Base-by-base conservation (phyloP, 2,797 vertebrate genomes). In the Coendou prehensilis region DNA sequence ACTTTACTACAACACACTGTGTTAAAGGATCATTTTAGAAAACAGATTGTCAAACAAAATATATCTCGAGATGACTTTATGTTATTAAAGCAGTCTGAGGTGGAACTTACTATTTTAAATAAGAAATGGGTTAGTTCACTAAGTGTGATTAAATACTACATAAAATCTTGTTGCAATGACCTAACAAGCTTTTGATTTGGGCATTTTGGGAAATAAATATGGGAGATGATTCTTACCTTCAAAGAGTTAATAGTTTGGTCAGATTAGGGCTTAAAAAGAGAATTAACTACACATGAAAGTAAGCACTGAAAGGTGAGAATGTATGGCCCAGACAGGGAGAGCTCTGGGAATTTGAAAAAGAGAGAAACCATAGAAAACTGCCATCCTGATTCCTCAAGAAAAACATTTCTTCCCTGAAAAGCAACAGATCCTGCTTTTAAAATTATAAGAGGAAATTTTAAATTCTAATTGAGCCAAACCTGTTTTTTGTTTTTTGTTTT, bases 401-500 rank as follows among this genome's bases (percentile, higher is more conserved):
- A 82, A 95, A 37, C 2, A 52, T 22, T 84, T 54, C 6, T 84
- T 87, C 17, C 69, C 54, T 81, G 11, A 94, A 95, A 86, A 87
- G 64, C 59, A 93, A 82, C 57, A 78, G 23, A 54, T 92, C 41
- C 75, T 73, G 63, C 71, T 96, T 87, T 80, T 97, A 83, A 94
- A 95, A 57, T 57, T 11, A 23, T 5, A 64, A 64, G 89, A 89
- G 37, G 47, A 83, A 90, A 20, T 2, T 83, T 96, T 56, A 64
- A 69, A 97, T 97, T 69, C 86, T 75, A 96, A 61, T 88, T 96
- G 96, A 91, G 88, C 59, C 54, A 97, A 41, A 14, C 5, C 26
- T 15, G 5, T 23, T 87, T 96, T 86, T 41, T 41, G 37, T 41
- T 56, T 22, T 57, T 57, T 57, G 6, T 18, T n/a, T 67, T 93